Percentiles rank a stretch among this genome's conserved stretches.
Evolutionary conservation across 1,140 invertebrate species (phyloP).

Genomic region (Coenobita brevimanus): DNA sequence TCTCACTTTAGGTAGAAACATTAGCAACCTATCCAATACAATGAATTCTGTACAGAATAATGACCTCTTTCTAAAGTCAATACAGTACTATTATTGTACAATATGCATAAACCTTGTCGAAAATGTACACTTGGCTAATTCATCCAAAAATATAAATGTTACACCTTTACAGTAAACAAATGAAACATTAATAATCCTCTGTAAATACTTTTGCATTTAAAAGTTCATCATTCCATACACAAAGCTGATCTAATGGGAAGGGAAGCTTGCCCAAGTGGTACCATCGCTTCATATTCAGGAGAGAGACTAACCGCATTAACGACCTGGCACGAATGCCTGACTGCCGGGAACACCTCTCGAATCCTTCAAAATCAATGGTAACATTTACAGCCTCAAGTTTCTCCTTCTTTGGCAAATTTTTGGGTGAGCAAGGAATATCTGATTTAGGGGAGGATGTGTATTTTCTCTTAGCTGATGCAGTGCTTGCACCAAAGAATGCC

Average conservation of each 20-base stretch:
- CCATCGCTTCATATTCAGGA: slow-evolving; percentile 37
- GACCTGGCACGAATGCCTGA: slow-evolving; percentile 42
- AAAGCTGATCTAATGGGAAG: slow-evolving; percentile 50
- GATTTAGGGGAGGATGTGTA: background rate
- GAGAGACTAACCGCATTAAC: slow-evolving; percentile 33
- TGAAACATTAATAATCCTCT: background rate
- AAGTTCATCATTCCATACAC: slow-evolving; percentile 53
- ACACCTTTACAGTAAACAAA: background rate
- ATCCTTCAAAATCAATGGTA: slow-evolving; percentile 34
- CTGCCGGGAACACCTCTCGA: slow-evolving; percentile 33
- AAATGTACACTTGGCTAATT: no score
- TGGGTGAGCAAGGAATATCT: background rate
- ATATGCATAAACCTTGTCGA: no score
- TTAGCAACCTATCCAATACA: no score
- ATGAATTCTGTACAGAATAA: no score
- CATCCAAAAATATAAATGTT: no score
- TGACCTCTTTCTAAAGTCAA: no score
- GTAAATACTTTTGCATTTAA: slow-evolving; percentile 30
- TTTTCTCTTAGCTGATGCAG: slow-evolving; percentile 10
- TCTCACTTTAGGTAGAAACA: no score
- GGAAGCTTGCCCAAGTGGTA: slow-evolving; percentile 21
- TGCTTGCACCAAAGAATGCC: background rate
- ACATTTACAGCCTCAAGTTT: background rate
- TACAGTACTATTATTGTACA: no score
- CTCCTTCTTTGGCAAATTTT: slow-evolving; percentile 22